phyloP scores from a whole-genome alignment of 2,888 invertebrate genomes.

The Leptopilina drosophilae region DNA sequence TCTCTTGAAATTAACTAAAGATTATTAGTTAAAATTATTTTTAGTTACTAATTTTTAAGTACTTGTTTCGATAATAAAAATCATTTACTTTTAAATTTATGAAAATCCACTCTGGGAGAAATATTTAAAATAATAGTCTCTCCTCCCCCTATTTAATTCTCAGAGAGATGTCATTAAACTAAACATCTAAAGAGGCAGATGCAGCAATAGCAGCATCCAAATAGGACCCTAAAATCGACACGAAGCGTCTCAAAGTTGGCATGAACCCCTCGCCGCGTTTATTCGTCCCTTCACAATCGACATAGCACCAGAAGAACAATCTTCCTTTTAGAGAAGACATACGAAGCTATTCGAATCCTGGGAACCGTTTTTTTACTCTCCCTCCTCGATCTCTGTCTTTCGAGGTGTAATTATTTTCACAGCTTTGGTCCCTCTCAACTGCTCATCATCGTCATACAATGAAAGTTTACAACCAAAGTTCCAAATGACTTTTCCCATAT shows the following conservation, averaged over 20 bases:
- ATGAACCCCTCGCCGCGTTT: constrained; percentile 60
- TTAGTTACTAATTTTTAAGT: too few relatives aligned
- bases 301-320: constrained; percentile 68
- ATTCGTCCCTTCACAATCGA: constrained; percentile 60
- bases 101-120: too few relatives aligned
- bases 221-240: constrained; percentile 33
- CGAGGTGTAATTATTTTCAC: constrained; percentile 73
- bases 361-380: constrained; percentile 70
- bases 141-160: constrained; percentile 52
- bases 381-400: constrained; percentile 63
- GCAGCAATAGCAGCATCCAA: constrained; percentile 67
- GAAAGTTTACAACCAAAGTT: neutral
- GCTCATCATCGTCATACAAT: constrained; percentile 39
- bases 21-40: too few relatives aligned
- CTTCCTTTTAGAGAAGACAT: constrained; percentile 74
- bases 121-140: constrained; percentile 56
- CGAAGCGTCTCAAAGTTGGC: constrained; percentile 42
- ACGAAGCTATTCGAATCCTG: constrained; percentile 74
- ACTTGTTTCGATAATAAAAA: too few relatives aligned
- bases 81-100: too few relatives aligned
- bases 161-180: constrained; percentile 72
- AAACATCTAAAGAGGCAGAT: constrained; percentile 71
- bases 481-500: constrained; percentile 8
- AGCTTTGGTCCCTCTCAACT: constrained; percentile 63
- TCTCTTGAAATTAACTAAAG: neutral